Base-by-base conservation (phyloP, 2,888 invertebrate genomes). In the Koerneria pararmatus region DNA sequence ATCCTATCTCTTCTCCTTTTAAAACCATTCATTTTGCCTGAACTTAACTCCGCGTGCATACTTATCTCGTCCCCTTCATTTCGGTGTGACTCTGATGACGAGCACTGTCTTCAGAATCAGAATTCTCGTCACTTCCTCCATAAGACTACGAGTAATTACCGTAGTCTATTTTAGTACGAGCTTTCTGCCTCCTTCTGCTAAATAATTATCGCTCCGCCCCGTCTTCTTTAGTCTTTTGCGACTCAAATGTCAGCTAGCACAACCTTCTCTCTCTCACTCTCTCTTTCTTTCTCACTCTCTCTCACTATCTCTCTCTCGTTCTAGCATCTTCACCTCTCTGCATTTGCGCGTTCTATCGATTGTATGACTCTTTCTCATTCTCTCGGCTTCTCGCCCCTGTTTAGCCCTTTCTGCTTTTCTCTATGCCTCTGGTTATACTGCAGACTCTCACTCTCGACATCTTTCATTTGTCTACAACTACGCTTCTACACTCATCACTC, bases 231-330 rank as follows among this genome's bases (percentile, higher is more conserved):
- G 22, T 22, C 32, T 27, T 49, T 34, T 19, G 31, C 49, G 19
- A 34, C 61, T 59, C 32, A 49, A 66, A 27, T 22, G 22, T 31
- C 56, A 27, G 8, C 35, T 51, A n/a, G 22, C 35, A 27, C 54
- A 32, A 48, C 61, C 60, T 31, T 24, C 56, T 22, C 48, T 59
- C 22, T 37, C 53, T 51, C 51, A 19, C 34, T 24, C 29, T 53
- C 46, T 49, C 61, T n/a, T 64, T 29, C 24, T 49, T 29, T 48
- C 35, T 27, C 63, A 22, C 51, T 54, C 63, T 63, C 62, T 32
- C 49, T 54, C 4, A 22, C 22, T 59, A n/a, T 46, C 22, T 32
- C 57, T 57, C 57, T 5, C 29, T 22, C 59, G 37, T 41, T 41
- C 46, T 59, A 59, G 41, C 5, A 46, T 59, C 37, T 46, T 59